Evolutionary conservation across 2,888 invertebrate genomes (phyloP).

Genomic region (Timandra comae): DNA sequence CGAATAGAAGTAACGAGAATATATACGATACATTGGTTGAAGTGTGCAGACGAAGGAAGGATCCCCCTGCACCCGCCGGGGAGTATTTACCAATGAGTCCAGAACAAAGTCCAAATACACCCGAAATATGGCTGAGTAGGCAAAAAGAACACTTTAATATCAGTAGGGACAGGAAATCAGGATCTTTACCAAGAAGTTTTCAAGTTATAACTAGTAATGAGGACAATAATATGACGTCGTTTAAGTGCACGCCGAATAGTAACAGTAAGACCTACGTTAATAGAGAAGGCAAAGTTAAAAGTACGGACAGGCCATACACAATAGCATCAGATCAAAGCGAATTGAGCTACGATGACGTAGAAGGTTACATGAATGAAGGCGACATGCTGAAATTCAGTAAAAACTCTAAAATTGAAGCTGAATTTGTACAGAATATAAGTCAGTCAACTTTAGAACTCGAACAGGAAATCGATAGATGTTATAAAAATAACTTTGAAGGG

Average conservation of each 20-base stretch:
- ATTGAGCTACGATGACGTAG: conserved; percentile 81
- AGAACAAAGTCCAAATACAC: conserved; percentile 77
- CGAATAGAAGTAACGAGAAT: conserved; percentile 38
- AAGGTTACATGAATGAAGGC: conserved; percentile 72
- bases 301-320: conserved; percentile 80
- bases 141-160: conserved; percentile 83
- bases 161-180: conserved; percentile 81
- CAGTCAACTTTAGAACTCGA: conserved; percentile 69
- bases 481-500: conserved; percentile 66
- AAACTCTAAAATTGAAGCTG: conserved; percentile 45
- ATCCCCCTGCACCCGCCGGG: conserved; percentile 33
- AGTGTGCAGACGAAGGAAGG: conserved; percentile 57
- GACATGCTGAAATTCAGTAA: conserved; percentile 65
- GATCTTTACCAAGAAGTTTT: conserved; percentile 87
- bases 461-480: conserved; percentile 71
- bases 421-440: conserved; percentile 58
- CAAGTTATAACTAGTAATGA: conserved; percentile 77
- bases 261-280: conserved; percentile 74
- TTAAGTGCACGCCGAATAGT: conserved; percentile 63
- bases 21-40: conserved; percentile 61
- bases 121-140: conserved; percentile 83
- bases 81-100: conserved; percentile 66
- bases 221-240: conserved; percentile 52
- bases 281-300: conserved; percentile 78
- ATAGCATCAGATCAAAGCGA: conserved; percentile 84